Conservation (phyloP, 2,797 vertebrate species). For the Urophycis tenuis region DNA sequence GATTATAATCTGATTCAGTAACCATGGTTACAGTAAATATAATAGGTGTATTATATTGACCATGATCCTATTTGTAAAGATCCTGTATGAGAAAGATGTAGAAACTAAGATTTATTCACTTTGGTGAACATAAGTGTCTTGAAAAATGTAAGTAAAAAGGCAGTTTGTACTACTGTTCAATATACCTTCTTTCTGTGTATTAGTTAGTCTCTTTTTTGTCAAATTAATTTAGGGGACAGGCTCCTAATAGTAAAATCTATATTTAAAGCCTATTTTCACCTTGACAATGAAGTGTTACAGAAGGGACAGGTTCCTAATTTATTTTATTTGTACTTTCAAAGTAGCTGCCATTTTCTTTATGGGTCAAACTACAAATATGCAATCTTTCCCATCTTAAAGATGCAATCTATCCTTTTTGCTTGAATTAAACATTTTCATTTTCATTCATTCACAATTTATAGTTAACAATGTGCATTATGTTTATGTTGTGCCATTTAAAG, state of each 20-base stretch:
- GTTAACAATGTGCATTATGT: slow-evolving; percentile 18
- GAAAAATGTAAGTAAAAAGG: background rate
- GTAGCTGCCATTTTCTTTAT: slow-evolving; percentile 30
- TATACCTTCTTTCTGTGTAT: background rate
- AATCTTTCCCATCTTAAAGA: background rate
- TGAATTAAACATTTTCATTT: background rate
- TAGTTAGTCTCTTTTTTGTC: slow-evolving; percentile 23
- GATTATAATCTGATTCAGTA: slow-evolving; percentile 11
- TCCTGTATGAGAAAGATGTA: background rate
- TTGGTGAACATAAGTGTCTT: background rate
- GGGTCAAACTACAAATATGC: slow-evolving; percentile 1
- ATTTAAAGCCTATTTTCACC: slow-evolving; percentile 25
- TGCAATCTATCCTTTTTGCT: background rate
- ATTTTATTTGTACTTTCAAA: slow-evolving; percentile 37
- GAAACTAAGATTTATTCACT: background rate
- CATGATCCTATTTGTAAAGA: background rate
- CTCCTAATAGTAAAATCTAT: slow-evolving; percentile 45
- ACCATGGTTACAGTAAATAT: background rate
- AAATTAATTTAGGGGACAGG: slow-evolving; percentile 50
- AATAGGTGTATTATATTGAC: background rate
- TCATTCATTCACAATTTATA: slow-evolving; percentile 16
- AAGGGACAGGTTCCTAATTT: slow-evolving; percentile 59
- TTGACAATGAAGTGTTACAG: slow-evolving; percentile 32
- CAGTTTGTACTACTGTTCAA: background rate
- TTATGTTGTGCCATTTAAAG: slow-evolving; percentile 22